These are phyloP conservation scores for Lophotis ruficrista DNA, from an alignment of 2,113 vertebrate genomes.

Conservation along the genomic window DNA sequence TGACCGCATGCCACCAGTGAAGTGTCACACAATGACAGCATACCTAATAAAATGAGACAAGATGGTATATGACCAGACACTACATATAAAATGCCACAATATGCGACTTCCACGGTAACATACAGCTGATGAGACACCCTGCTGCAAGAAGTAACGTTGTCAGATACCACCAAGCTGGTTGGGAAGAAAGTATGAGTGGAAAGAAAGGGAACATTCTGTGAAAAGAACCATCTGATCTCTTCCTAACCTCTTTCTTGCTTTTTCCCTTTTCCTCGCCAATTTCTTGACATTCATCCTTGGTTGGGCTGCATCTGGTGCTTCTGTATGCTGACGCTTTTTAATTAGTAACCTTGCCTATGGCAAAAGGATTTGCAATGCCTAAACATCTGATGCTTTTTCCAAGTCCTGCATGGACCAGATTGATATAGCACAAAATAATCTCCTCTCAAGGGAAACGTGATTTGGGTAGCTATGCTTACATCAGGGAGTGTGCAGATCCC, in stretches of 20 bases:
- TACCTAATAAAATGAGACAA: neutral
- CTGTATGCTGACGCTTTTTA: slow-evolving; percentile 28
- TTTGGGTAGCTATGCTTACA: neutral
- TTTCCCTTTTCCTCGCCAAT: neutral
- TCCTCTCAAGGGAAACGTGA: slow-evolving; percentile 7
- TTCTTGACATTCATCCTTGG: slow-evolving; percentile 63
- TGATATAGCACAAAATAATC: slow-evolving; percentile 46
- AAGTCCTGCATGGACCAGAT: slow-evolving; percentile 40
- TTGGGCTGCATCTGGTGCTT: slow-evolving; percentile 46
- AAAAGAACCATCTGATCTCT: neutral
- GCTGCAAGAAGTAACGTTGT: neutral
- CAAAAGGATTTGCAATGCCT: slow-evolving; percentile 62
- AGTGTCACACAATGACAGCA: neutral
- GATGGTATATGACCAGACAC: neutral
- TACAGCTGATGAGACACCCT: neutral
- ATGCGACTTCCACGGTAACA: rapidly evolving
- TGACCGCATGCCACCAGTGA: neutral
- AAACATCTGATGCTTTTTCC: slow-evolving; percentile 56
- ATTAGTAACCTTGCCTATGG: slow-evolving; percentile 58
- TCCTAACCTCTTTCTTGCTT: slow-evolving; percentile 35
- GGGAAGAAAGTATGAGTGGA: neutral
- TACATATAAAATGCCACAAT: neutral
- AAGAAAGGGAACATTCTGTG: slow-evolving; percentile 28
- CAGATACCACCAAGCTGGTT: neutral
- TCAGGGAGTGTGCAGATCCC: neutral